These are phyloP conservation scores for Drosophila guanche DNA, from an alignment of 1,140 invertebrate species.

Conservation along the genomic window DNA sequence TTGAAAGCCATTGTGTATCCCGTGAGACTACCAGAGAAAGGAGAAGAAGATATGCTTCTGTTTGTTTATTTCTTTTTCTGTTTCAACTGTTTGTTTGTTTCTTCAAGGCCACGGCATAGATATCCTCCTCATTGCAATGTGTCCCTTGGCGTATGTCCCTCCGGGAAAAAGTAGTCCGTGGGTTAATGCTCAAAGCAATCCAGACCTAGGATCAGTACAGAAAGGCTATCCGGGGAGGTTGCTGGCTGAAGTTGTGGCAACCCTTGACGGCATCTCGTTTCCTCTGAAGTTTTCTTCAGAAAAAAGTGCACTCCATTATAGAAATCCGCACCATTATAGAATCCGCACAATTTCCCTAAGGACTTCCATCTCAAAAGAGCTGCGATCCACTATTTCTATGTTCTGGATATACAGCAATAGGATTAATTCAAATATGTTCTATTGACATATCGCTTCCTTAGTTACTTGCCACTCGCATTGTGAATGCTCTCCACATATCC, in stretches of 20 bases:
- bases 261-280: background rate
- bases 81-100: conserved; percentile 83
- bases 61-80: no score
- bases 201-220: conserved; percentile 38
- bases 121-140: conserved; percentile 85
- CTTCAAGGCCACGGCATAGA: conserved; percentile 84
- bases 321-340: background rate
- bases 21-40: conserved; percentile 90
- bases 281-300: background rate
- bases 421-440: conserved; percentile 4
- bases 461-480: conserved; percentile 19
- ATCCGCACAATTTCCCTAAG: conserved; percentile 25
- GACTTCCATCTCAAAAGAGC: conserved; percentile 11
- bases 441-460: background rate
- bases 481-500: background rate
- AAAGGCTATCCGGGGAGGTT: conserved; percentile 11
- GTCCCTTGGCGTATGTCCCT: conserved; percentile 34
- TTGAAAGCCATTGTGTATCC: conserved; percentile 90
- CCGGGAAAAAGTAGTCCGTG: conserved; percentile 90
- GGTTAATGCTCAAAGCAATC: conserved; percentile 88
- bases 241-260: background rate
- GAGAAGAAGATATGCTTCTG: conserved; percentile 86
- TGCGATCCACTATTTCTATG: background rate
- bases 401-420: conserved; percentile 13
- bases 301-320: conserved; percentile 40